These are phyloP conservation scores for Synanthedon tipuliformis DNA, from an alignment of 2,888 invertebrate genomes.

Conservation along the genomic window DNA sequence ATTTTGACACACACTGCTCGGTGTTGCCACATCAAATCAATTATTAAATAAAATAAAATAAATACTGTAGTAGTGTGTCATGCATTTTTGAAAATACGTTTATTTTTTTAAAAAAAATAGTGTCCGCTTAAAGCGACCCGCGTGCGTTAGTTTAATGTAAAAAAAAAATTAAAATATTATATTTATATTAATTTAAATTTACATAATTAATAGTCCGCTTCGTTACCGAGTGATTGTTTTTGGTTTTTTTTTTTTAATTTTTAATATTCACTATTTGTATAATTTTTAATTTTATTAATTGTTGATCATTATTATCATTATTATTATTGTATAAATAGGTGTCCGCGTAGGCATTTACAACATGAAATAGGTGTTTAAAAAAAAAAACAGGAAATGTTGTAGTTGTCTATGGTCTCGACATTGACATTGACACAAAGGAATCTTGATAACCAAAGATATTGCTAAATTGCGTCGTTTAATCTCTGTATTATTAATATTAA, in stretches of 20 bases:
- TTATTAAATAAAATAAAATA: not conserved
- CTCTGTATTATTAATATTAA: constrained; percentile 29
- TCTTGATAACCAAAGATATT: constrained; percentile 52
- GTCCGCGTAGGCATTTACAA: not conserved
- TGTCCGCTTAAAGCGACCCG: not conserved
- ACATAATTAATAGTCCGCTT: constrained; percentile 12
- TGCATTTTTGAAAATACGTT: not conserved
- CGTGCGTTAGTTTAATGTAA: not conserved
- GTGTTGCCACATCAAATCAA: not conserved
- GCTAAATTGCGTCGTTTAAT: constrained; percentile 27
- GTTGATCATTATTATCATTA: constrained; percentile 24
- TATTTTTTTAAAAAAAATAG: no score
- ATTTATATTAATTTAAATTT: no score
- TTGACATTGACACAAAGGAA: constrained; percentile 21
- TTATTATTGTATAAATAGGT: constrained; percentile 2
- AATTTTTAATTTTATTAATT: constrained; percentile 31
- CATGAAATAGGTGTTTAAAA: not conserved
- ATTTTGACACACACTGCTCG: no score
- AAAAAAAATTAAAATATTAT: not conserved
- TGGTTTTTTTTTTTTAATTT: constrained; percentile 24
- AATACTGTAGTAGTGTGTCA: not conserved
- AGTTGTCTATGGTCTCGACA: not conserved
- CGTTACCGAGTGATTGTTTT: constrained; percentile 25
- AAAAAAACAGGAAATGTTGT: not conserved
- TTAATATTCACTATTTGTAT: constrained; percentile 39